phyloP scores from a whole-genome alignment of 2,888 invertebrate genomes.

The Bursaphelenchus okinawaensis region DNA sequence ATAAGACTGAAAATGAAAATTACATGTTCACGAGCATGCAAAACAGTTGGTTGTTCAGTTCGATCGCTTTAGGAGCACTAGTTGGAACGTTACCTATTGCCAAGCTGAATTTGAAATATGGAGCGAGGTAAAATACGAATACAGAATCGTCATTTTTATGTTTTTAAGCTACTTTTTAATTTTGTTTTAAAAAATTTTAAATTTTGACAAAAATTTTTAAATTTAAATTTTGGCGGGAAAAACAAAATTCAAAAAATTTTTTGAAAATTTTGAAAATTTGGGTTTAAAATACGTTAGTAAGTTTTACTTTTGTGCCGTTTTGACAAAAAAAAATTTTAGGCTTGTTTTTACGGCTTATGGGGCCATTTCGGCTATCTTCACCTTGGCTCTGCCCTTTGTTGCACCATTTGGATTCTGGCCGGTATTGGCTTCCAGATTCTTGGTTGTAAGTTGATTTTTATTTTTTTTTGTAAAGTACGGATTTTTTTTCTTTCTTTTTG shows the following conservation, averaged over 20 bases:
- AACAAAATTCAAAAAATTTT: background rate
- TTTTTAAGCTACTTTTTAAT: background rate
- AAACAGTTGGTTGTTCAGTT: slow-evolving; percentile 17
- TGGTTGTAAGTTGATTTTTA: background rate
- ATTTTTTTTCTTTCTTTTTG: too few species aligned
- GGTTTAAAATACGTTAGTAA: background rate
- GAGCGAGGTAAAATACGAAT: background rate
- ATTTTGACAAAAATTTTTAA: background rate
- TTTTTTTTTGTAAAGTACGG: too few species aligned
- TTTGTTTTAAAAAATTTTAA: too few species aligned
- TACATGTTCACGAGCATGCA: background rate
- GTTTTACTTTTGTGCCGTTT: background rate
- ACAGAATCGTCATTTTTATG: background rate
- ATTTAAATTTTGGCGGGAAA: background rate
- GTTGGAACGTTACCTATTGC: slow-evolving; percentile 22
- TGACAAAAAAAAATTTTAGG: slow-evolving; percentile 12
- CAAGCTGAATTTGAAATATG: slow-evolving; percentile 9
- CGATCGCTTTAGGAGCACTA: slow-evolving; percentile 20
- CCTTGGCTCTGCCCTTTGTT: slow-evolving; percentile 26
- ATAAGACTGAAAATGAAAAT: too few species aligned
- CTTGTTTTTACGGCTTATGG: slow-evolving; percentile 31
- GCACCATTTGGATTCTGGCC: slow-evolving; percentile 19
- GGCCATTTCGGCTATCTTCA: slow-evolving; percentile 22
- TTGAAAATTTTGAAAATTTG: background rate
- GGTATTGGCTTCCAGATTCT: slow-evolving; percentile 24